phyloP scores from a whole-genome alignment of 2,797 vertebrate genomes.

The Chaenodraco wilsoni region DNA sequence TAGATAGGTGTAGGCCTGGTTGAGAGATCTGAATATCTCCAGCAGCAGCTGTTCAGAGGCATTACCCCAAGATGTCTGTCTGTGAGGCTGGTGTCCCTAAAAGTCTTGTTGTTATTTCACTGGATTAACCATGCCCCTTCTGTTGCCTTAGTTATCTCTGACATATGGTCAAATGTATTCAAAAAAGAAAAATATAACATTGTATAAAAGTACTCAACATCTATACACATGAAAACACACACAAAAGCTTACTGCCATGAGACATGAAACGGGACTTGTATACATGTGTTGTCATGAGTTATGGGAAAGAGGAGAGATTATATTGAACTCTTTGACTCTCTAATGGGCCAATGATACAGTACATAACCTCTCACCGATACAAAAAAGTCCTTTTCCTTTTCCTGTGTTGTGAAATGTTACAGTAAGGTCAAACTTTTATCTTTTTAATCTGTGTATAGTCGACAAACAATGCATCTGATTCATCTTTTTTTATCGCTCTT shows the following conservation, averaged over 20 bases:
- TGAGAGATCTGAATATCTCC: neutral
- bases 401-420: slow-evolving; percentile 10
- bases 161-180: neutral
- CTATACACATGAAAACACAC: slow-evolving; percentile 55
- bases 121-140: slow-evolving; percentile 14
- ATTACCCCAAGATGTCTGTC: slow-evolving; percentile 26
- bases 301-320: slow-evolving; percentile 30
- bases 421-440: slow-evolving; percentile 38
- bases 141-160: slow-evolving; percentile 1
- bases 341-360: neutral
- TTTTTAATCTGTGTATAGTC: slow-evolving; percentile 20
- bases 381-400: neutral
- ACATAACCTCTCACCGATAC: slow-evolving; percentile 10
- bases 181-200: slow-evolving; percentile 9
- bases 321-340: neutral
- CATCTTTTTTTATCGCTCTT: slow-evolving; percentile 46
- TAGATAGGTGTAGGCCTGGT: slow-evolving; percentile 21
- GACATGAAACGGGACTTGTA: slow-evolving; percentile 27
- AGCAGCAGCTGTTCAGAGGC: slow-evolving; percentile 42
- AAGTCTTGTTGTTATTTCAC: slow-evolving; percentile 21
- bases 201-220: slow-evolving; percentile 26
- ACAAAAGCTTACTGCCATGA: slow-evolving; percentile 41
- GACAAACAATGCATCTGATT: slow-evolving; percentile 56
- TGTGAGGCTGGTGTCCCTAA: slow-evolving; percentile 34
- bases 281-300: slow-evolving; percentile 31